phyloP scores from a whole-genome alignment of 1,140 invertebrate species.

The Melitaea cinxia region DNA sequence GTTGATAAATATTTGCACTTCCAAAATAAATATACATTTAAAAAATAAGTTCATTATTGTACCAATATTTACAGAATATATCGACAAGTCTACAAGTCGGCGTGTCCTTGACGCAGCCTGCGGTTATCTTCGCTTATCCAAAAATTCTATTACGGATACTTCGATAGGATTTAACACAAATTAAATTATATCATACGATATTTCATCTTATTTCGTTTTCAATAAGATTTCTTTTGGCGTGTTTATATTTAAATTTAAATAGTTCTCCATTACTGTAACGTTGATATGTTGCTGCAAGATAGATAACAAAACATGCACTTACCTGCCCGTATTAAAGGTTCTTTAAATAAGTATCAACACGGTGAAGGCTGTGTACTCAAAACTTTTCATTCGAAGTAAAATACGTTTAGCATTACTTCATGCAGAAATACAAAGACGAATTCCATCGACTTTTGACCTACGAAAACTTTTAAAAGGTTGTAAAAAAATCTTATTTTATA shows the following conservation, averaged over 20 bases:
- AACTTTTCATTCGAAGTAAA: neutral
- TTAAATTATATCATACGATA: slow-evolving; percentile 8
- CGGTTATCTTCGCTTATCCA: slow-evolving; percentile 34
- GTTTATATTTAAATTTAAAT: neutral
- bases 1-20: neutral
- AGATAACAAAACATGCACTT: slow-evolving; percentile 5
- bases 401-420: neutral
- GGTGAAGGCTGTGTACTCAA: neutral
- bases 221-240: neutral
- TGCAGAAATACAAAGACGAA: neutral
- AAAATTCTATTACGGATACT: slow-evolving; percentile 33
- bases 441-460: neutral
- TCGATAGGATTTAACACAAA: slow-evolving; percentile 20
- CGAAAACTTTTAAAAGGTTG: neutral
- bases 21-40: neutral
- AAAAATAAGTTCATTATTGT: neutral
- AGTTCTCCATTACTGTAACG: neutral
- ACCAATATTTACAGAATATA: slow-evolving; percentile 23
- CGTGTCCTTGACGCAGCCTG: slow-evolving; percentile 35
- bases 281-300: slow-evolving; percentile 4
- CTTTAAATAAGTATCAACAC: neutral
- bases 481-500: neutral
- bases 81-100: slow-evolving; percentile 26
- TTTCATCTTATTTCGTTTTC: neutral
- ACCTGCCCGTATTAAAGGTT: neutral